Evolutionary conservation across 1,140 invertebrate species (phyloP).

Genomic region (Drosophila sechellia): DNA sequence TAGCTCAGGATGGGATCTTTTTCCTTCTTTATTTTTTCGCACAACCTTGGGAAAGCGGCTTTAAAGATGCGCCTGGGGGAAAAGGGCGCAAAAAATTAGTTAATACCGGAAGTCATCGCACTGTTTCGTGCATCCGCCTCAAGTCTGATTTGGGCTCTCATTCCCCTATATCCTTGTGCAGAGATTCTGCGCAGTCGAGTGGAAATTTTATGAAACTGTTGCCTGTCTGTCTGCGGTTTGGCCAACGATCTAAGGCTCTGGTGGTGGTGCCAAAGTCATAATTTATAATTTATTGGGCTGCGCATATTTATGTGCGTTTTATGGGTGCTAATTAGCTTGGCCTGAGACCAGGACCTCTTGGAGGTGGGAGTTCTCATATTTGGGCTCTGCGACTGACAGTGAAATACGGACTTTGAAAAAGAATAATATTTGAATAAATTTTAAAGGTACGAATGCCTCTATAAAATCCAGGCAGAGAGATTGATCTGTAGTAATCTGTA

Average conservation of each 20-base stretch:
- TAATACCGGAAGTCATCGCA: slow-evolving; percentile 83
- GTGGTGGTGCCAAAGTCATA: slow-evolving; percentile 61
- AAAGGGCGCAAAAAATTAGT: slow-evolving; percentile 68
- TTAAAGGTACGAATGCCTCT: too few relatives aligned
- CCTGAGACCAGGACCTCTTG: slow-evolving; percentile 2
- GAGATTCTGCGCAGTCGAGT: slow-evolving; percentile 69
- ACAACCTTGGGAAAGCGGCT: slow-evolving; percentile 66
- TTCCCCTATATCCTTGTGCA: background rate
- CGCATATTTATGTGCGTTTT: slow-evolving; percentile 76
- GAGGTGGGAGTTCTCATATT: slow-evolving; percentile 2
- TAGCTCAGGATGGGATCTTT: slow-evolving; percentile 24
- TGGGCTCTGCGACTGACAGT: slow-evolving; percentile 44
- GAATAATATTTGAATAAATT: background rate
- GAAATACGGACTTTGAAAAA: slow-evolving; percentile 17
- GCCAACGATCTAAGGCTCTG: slow-evolving; percentile 11
- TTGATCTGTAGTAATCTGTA: too few relatives aligned
- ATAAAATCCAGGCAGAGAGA: too few relatives aligned
- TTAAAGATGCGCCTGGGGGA: slow-evolving; percentile 55
- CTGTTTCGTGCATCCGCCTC: slow-evolving; percentile 77
- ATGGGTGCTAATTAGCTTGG: slow-evolving; percentile 77
- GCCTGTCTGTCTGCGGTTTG: slow-evolving; percentile 50
- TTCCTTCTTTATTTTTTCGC: slow-evolving; percentile 37
- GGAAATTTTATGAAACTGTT: slow-evolving; percentile 79
- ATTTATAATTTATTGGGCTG: slow-evolving; percentile 79
- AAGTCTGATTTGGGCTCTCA: slow-evolving; percentile 51